Percentiles rank a stretch among this genome's conserved stretches.
Evolutionary conservation across 2,113 vertebrate species (phyloP).

Genomic region (Salvelinus fontinalis): DNA sequence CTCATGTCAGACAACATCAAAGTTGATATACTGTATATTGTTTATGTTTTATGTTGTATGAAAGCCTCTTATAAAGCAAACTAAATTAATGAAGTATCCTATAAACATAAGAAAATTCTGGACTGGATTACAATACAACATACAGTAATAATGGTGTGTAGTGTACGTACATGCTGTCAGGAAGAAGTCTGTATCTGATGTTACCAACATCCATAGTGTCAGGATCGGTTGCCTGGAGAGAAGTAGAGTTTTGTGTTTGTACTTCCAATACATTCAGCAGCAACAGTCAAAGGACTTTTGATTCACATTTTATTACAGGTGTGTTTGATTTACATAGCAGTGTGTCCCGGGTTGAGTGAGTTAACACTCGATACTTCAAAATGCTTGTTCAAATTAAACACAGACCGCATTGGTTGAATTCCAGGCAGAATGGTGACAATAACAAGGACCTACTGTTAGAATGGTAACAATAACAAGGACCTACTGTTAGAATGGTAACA

Average conservation of each 20-base stretch:
- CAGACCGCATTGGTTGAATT: background rate
- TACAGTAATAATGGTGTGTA: background rate
- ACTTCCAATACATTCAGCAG: too few species aligned
- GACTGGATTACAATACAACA: background rate
- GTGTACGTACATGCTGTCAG: constrained; percentile 80
- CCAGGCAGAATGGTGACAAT: background rate
- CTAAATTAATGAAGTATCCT: background rate
- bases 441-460: background rate
- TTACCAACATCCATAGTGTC: constrained; percentile 77
- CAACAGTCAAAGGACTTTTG: too few species aligned
- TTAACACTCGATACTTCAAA: background rate
- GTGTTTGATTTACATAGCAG: too few species aligned
- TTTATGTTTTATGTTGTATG: too few species aligned
- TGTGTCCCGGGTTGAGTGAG: too few species aligned
- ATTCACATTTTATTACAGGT: too few species aligned
- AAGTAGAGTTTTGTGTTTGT: background rate
- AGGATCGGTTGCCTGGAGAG: constrained; percentile 80
- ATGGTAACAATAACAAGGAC: background rate
- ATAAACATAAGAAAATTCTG: background rate
- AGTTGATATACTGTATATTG: background rate
- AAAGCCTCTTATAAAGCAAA: background rate
- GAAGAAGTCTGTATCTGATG: constrained; percentile 84
- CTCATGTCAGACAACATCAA: background rate
- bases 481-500: too few species aligned
- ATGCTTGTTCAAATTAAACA: background rate